These are phyloP conservation scores for Fregata magnificens DNA, from an alignment of 2,113 vertebrate genomes.

Conservation along the genomic window DNA sequence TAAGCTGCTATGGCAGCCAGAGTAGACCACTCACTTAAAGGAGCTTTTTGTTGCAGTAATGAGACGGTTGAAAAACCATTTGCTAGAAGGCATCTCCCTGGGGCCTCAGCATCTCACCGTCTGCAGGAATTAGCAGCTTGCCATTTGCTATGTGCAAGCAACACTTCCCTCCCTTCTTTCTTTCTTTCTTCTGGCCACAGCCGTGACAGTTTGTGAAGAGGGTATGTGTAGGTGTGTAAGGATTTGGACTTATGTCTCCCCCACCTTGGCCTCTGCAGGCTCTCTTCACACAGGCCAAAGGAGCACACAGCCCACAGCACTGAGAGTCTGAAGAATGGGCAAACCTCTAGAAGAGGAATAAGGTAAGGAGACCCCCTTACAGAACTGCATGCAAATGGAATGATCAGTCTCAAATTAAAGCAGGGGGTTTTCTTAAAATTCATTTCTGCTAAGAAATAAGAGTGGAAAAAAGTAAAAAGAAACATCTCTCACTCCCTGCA, in stretches of 20 bases:
- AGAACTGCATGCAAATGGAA: background rate
- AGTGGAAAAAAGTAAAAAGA: background rate
- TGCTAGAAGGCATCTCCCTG: constrained; percentile 38
- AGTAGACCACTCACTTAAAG: constrained; percentile 46
- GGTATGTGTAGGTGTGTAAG: background rate
- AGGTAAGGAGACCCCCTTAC: background rate
- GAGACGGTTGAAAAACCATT: constrained; percentile 37
- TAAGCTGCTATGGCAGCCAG: constrained; percentile 38
- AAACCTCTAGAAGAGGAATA: background rate
- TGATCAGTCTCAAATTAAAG: background rate
- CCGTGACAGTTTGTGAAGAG: background rate
- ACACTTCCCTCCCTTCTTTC: background rate
- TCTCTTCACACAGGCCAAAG: background rate
- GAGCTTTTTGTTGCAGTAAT: constrained; percentile 51
- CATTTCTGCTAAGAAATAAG: background rate
- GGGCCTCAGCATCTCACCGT: constrained; percentile 28
- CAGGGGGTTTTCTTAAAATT: background rate
- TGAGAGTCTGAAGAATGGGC: background rate
- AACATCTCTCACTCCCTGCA: background rate
- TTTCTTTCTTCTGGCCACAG: background rate
- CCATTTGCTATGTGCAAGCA: constrained; percentile 18
- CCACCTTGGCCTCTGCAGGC: background rate
- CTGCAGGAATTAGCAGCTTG: constrained; percentile 37
- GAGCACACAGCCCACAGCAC: background rate
- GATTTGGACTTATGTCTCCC: background rate